Percentiles rank a stretch among this genome's conserved stretches.
These are phyloP conservation scores for Smittia aterrima DNA, from an alignment of 2,888 invertebrate species.

Conservation along the genomic window DNA sequence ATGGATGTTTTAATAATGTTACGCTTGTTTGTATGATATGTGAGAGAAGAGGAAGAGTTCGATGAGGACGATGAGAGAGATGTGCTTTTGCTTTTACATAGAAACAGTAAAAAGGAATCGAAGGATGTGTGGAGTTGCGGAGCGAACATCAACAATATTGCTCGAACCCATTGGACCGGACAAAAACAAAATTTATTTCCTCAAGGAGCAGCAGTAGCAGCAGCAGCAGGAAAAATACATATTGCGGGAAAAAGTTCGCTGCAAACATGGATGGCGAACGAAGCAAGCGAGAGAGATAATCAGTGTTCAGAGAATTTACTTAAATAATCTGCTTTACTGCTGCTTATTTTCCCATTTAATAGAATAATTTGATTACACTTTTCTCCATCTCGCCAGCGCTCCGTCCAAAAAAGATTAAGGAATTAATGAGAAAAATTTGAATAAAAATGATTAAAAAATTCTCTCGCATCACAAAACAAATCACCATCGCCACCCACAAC, in stretches of 20 bases:
- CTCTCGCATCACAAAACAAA: constrained; percentile 32
- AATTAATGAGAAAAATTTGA: constrained; percentile 41
- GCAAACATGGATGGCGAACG: not conserved
- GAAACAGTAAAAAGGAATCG: not conserved
- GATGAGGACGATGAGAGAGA: not conserved
- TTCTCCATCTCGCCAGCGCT: constrained; percentile 14
- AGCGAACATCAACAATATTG: not conserved
- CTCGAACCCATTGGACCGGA: not conserved
- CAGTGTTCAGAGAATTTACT: constrained; percentile 20
- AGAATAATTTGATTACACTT: constrained; percentile 39
- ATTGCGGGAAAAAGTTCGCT: not conserved
- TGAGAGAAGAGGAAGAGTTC: not conserved
- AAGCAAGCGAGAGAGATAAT: too few species aligned
- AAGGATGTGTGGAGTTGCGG: not conserved
- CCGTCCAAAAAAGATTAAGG: constrained; percentile 34
- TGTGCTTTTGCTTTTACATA: not conserved
- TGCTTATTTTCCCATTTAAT: constrained; percentile 40
- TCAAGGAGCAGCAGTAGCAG: too few species aligned
- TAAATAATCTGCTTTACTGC: constrained; percentile 40
- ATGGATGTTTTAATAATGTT: constrained; percentile 41
- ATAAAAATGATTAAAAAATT: constrained; percentile 41
- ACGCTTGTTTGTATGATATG: constrained; percentile 30
- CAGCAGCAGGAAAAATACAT: too few species aligned
- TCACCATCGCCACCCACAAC: not conserved
- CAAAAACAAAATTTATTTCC: not conserved